Conservation (phyloP, 2,888 invertebrate species). For the Leptura quadrifasciata region DNA sequence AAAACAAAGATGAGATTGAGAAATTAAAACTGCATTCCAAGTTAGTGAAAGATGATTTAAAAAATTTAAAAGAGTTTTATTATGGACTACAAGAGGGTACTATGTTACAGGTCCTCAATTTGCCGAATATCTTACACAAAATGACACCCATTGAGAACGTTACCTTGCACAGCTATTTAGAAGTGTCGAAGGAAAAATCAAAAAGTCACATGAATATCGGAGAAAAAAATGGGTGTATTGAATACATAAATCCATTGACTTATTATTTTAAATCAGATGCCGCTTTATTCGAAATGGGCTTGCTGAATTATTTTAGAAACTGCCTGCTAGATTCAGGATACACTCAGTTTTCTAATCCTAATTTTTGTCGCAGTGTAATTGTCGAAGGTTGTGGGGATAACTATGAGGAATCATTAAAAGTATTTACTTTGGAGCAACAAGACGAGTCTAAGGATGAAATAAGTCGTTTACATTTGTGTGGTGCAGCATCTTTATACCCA, state of each 20-base stretch:
- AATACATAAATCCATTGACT: constrained; percentile 77
- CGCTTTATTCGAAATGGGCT: constrained; percentile 82
- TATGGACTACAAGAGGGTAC: constrained; percentile 86
- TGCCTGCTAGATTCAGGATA: constrained; percentile 75
- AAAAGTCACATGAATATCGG: constrained; percentile 78
- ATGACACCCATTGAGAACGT: constrained; percentile 76
- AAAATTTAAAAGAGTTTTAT: constrained; percentile 78
- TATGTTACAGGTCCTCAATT: constrained; percentile 78
- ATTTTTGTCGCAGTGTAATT: constrained; percentile 85
- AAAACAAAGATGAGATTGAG: constrained; percentile 71
- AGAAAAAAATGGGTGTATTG: constrained; percentile 74
- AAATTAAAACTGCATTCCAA: constrained; percentile 76
- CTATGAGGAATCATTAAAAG: constrained; percentile 75
- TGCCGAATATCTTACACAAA: constrained; percentile 83
- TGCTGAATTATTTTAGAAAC: constrained; percentile 76
- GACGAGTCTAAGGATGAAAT: constrained; percentile 75
- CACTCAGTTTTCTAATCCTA: constrained; percentile 83
- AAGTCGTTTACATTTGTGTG: constrained; percentile 83
- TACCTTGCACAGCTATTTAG: constrained; percentile 63
- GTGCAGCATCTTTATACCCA: constrained; percentile 83
- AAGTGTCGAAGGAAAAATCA: constrained; percentile 69
- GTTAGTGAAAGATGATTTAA: constrained; percentile 76
- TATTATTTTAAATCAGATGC: constrained; percentile 82
- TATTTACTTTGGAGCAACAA: constrained; percentile 79
- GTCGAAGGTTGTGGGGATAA: constrained; percentile 84